Conservation (phyloP, 2,797 vertebrate species). For the Cynopterus sphinx region DNA sequence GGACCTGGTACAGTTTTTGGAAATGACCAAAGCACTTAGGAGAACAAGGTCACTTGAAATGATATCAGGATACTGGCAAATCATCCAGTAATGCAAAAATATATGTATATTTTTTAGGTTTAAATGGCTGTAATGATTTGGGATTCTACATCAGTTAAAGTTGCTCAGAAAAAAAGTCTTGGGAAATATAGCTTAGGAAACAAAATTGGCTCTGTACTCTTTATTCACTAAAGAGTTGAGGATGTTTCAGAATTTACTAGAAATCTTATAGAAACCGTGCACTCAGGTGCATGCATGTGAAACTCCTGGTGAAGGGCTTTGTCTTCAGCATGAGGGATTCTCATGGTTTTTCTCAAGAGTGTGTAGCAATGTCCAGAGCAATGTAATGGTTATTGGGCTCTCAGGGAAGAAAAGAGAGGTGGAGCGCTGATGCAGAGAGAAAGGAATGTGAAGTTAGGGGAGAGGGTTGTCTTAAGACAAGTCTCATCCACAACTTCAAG, state of each 20-base stretch:
- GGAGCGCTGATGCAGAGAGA: not conserved
- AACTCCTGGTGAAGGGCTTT: not conserved
- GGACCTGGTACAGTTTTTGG: not conserved
- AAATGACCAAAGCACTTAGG: not conserved
- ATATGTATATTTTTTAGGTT: not conserved
- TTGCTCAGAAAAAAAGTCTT: not conserved
- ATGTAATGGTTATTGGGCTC: not conserved
- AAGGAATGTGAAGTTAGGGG: not conserved
- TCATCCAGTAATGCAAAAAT: not conserved
- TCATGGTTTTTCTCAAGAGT: not conserved
- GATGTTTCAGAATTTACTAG: not conserved
- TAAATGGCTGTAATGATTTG: not conserved
- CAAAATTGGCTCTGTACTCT: not conserved
- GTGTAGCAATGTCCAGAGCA: not conserved
- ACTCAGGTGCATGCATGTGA: rapidly evolving
- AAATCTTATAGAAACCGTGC: not conserved
- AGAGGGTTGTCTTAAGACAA: not conserved
- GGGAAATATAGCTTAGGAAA: not conserved
- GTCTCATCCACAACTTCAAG: not conserved
- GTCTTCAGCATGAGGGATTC: not conserved
- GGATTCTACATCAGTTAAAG: not conserved
- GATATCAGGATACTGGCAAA: not conserved
- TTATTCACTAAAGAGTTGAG: not conserved
- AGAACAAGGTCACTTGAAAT: not conserved
- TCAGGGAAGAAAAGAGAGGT: not conserved